These are phyloP conservation scores for Ctenopoma kingsleyae DNA, from an alignment of 2,797 vertebrate genomes.

Conservation along the genomic window DNA sequence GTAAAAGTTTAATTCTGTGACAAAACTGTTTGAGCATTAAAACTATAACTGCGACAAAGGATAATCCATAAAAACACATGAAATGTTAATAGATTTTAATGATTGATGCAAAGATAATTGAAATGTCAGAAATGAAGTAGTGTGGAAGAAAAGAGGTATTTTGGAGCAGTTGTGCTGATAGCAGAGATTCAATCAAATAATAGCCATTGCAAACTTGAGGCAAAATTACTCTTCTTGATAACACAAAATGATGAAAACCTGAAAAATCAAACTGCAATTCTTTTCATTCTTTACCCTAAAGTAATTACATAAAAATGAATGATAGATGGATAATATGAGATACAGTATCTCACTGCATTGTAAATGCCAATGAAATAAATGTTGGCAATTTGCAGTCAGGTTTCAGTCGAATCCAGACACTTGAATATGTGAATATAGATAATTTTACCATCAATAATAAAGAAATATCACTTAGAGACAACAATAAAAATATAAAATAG, in stretches of 20 bases:
- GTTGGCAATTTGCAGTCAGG: constrained; percentile 26
- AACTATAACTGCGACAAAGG: constrained; percentile 49
- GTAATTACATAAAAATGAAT: constrained; percentile 58
- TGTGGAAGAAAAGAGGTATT: constrained; percentile 67
- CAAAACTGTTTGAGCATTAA: constrained; percentile 47
- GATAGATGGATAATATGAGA: constrained; percentile 53
- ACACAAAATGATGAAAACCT: constrained; percentile 66
- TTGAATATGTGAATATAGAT: constrained; percentile 2
- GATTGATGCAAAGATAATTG: constrained; percentile 82
- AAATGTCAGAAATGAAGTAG: constrained; percentile 77
- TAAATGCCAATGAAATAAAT: constrained; percentile 57
- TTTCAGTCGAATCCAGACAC: constrained; percentile 26
- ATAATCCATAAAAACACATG: constrained; percentile 75
- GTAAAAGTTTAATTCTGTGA: constrained; percentile 62
- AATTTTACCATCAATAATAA: constrained; percentile 21
- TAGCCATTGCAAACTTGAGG: constrained; percentile 60
- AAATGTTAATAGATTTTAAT: constrained; percentile 79
- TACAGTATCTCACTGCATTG: constrained; percentile 44
- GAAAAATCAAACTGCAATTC: constrained; percentile 55
- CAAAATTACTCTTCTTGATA: constrained; percentile 63
- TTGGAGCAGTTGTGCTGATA: constrained; percentile 62
- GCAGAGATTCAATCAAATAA: constrained; percentile 69
- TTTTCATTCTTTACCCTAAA: constrained; percentile 62
- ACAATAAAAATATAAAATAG: neutral
- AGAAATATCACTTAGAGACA: neutral